These are phyloP conservation scores for Kryphioiulus occultus DNA, from an alignment of 2,888 invertebrate genomes.

Conservation along the genomic window DNA sequence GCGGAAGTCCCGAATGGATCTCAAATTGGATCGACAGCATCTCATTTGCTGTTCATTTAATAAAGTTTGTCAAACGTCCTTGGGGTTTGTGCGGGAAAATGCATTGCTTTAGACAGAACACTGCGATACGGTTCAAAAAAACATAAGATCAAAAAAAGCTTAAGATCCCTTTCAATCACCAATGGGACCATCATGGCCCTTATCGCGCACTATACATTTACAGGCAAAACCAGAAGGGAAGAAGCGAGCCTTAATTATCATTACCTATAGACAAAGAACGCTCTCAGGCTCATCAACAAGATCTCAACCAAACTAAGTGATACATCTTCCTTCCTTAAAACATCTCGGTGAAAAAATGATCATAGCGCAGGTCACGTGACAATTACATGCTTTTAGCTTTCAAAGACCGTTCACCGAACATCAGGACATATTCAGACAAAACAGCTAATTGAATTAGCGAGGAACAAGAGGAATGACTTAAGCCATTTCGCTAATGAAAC, in stretches of 20 bases:
- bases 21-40: background rate
- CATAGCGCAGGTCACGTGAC: background rate
- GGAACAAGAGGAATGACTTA: background rate
- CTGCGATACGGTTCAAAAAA: background rate
- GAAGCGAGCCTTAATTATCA: background rate
- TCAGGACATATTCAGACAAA: background rate
- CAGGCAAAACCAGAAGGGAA: background rate
- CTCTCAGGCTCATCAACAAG: background rate
- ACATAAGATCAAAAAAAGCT: background rate
- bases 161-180: background rate
- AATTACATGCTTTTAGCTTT: background rate
- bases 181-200: background rate
- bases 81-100: background rate
- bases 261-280: background rate
- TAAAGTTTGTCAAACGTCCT: conserved; percentile 1
- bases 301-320: background rate
- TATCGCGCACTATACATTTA: background rate
- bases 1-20: background rate
- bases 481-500: background rate
- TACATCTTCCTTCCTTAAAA: background rate
- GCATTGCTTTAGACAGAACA: background rate
- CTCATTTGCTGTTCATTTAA: background rate
- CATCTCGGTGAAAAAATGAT: background rate
- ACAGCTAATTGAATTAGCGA: background rate
- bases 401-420: background rate